Conservation (phyloP, 2,888 invertebrate genomes). For the Metallyticus violacea region DNA sequence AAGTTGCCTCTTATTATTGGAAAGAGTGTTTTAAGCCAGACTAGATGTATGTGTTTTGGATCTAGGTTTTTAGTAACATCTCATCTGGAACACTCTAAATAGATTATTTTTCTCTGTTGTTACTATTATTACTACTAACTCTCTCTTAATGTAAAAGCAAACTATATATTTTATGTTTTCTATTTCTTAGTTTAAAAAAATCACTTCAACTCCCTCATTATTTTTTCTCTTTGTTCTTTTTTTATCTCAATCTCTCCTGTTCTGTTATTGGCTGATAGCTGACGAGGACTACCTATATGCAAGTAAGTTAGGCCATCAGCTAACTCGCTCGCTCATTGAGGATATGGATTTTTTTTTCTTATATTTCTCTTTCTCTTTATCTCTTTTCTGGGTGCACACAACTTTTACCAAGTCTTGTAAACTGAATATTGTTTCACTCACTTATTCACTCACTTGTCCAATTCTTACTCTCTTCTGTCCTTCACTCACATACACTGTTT, state of each 20-base stretch:
- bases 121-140: background rate
- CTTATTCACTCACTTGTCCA: background rate
- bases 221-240: slow-evolving; percentile 24
- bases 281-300: slow-evolving; percentile 59
- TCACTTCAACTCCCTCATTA: slow-evolving; percentile 1
- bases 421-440: slow-evolving; percentile 5
- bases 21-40: background rate
- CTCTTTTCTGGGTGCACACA: slow-evolving; percentile 14
- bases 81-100: background rate
- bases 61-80: background rate
- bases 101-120: background rate
- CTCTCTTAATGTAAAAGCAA: background rate
- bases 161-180: background rate
- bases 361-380: background rate
- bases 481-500: background rate
- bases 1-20: background rate
- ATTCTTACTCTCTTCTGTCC: background rate
- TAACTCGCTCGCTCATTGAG: slow-evolving; percentile 6
- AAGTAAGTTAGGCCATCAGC: slow-evolving; percentile 55
- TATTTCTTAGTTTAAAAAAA: slow-evolving; percentile 4
- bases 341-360: background rate
- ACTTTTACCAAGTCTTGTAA: slow-evolving; percentile 11
- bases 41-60: background rate
- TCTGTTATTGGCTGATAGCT: slow-evolving; percentile 29
- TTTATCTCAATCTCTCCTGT: slow-evolving; percentile 19